Conservation (phyloP, 2,888 invertebrate species). For the Acronicta leporina region DNA sequence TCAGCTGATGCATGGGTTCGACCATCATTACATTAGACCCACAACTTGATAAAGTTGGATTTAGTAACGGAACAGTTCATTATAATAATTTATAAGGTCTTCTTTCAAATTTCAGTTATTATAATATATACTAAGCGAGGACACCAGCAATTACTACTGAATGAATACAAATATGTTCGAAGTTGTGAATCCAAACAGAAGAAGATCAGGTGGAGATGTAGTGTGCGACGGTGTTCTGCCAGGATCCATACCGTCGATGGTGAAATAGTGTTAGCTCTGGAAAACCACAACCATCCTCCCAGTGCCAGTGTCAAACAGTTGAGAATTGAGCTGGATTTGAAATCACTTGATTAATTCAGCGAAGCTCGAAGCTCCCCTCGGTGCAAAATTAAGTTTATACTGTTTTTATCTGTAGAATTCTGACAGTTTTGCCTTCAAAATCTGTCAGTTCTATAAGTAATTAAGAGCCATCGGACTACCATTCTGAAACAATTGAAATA, state of each 20-base stretch:
- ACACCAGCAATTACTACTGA: slow-evolving; percentile 51
- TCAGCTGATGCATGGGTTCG: too few relatives aligned
- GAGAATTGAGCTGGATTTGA: not conserved
- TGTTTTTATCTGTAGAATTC: too few relatives aligned
- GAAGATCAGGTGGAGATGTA: slow-evolving; percentile 66
- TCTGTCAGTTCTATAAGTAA: too few relatives aligned
- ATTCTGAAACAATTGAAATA: too few relatives aligned
- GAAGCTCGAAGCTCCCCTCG: too few relatives aligned
- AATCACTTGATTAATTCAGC: not conserved
- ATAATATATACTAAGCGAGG: slow-evolving; percentile 44
- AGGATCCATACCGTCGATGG: slow-evolving; percentile 59
- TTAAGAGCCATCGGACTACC: too few relatives aligned
- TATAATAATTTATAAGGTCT: not conserved
- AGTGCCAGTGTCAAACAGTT: not conserved
- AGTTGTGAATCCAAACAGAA: slow-evolving; percentile 49
- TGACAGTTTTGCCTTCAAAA: too few relatives aligned
- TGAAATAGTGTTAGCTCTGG: slow-evolving; percentile 19
- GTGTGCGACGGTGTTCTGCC: slow-evolving; percentile 57
- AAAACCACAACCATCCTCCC: slow-evolving; percentile 40
- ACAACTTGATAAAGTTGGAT: too few relatives aligned
- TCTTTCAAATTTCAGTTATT: slow-evolving; percentile 39
- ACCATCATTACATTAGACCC: too few relatives aligned
- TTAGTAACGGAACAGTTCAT: too few relatives aligned
- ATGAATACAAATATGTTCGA: slow-evolving; percentile 56
- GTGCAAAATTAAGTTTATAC: too few relatives aligned